Evolutionary conservation across 2,113 vertebrate genomes (phyloP).

Genomic region (Callorhinus ursinus): DNA sequence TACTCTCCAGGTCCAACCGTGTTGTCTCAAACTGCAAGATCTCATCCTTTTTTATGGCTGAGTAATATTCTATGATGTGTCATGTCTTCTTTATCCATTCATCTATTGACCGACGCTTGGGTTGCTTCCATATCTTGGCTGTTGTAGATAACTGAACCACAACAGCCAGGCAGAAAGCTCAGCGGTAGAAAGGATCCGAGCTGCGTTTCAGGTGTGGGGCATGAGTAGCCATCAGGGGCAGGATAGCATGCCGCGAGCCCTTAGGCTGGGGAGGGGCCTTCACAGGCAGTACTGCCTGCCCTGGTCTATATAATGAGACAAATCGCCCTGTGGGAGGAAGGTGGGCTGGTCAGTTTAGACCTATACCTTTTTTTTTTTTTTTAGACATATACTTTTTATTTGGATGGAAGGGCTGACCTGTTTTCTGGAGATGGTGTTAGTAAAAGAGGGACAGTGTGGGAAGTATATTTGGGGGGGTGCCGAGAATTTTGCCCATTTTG

Average conservation of each 20-base stretch:
- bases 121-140: not conserved
- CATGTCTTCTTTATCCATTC: not conserved
- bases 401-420: not conserved
- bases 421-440: not conserved
- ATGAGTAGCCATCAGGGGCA: not conserved
- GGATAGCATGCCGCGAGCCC: rapidly evolving
- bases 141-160: not conserved
- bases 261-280: not conserved
- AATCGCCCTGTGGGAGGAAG: not conserved
- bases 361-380: no score
- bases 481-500: not conserved
- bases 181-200: not conserved
- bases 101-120: not conserved
- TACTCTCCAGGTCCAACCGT: not conserved
- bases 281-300: rapidly evolving
- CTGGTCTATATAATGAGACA: not conserved
- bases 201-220: not conserved
- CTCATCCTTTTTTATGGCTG: not conserved
- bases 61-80: not conserved
- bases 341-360: not conserved
- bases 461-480: not conserved
- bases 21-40: not conserved
- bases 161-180: not conserved
- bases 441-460: not conserved
- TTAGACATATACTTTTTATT: not conserved